These are phyloP conservation scores for Odontomachus brunneus DNA, from an alignment of 1,140 invertebrate genomes.

Conservation along the genomic window DNA sequence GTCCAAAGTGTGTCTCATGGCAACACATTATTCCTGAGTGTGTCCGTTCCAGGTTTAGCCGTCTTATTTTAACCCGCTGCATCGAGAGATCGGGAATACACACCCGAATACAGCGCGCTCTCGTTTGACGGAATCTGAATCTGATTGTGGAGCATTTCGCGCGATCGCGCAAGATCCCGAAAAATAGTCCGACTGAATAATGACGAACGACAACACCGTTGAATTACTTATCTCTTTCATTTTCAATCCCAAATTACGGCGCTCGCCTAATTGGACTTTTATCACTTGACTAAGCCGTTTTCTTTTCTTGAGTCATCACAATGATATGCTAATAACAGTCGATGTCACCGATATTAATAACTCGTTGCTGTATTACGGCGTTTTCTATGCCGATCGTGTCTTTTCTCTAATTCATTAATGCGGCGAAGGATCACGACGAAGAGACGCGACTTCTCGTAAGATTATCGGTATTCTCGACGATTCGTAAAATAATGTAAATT, in stretches of 20 bases:
- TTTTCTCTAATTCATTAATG: background rate
- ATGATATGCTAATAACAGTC: background rate
- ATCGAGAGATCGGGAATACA: background rate
- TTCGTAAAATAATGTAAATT: background rate
- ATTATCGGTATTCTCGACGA: slow-evolving; percentile 11
- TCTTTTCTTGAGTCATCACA: background rate
- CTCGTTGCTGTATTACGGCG: background rate
- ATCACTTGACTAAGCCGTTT: background rate
- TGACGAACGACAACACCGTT: background rate
- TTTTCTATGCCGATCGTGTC: background rate
- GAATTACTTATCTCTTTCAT: background rate
- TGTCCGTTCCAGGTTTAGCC: background rate
- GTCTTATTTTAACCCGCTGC: slow-evolving; percentile 17
- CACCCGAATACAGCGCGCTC: background rate
- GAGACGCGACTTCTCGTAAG: background rate
- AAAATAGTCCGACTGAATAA: background rate
- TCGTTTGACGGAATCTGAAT: slow-evolving; percentile 1
- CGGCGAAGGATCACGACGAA: background rate
- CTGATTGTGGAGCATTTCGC: no score
- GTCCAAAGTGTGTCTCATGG: slow-evolving; percentile 36
- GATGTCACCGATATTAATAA: slow-evolving; percentile 40
- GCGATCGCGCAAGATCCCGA: background rate
- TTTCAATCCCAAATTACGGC: background rate
- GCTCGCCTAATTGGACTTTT: background rate
- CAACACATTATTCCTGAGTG: slow-evolving; percentile 26